Conservation (phyloP, 2,797 vertebrate species). For the Oreochromis mossambicus region DNA sequence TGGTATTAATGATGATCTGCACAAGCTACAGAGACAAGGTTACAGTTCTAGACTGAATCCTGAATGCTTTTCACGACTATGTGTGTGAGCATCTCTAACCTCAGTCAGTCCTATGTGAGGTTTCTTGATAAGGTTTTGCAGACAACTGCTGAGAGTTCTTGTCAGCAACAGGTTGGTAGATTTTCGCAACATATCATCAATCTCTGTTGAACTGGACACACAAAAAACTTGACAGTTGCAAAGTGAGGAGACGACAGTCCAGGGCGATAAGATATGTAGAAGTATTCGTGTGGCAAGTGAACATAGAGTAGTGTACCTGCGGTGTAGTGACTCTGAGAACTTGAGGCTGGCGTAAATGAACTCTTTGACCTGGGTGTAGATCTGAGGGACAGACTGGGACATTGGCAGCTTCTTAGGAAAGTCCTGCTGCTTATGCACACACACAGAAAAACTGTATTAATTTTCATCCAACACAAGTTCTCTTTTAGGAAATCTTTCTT, state of each 20-base stretch:
- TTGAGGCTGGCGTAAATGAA: slow-evolving; percentile 99
- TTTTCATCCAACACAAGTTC: not conserved
- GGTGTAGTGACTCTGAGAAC: slow-evolving; percentile 96
- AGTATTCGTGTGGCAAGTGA: not conserved
- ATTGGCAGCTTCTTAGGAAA: slow-evolving; percentile 98
- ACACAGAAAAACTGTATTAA: not conserved
- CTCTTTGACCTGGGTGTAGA: slow-evolving; percentile 98
- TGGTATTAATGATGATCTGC: slow-evolving; percentile 99
- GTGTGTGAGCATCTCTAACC: slow-evolving; percentile 65
- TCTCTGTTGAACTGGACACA: slow-evolving; percentile 91
- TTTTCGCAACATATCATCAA: slow-evolving; percentile 98
- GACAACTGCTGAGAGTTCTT: slow-evolving; percentile 91
- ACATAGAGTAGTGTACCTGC: slow-evolving; percentile 81
- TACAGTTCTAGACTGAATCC: not conserved
- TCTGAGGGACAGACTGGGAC: slow-evolving; percentile 98
- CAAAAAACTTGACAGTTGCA: not conserved
- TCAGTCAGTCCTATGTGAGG: slow-evolving; percentile 97
- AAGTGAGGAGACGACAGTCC: not conserved
- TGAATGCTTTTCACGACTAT: not conserved
- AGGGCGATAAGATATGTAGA: accelerated
- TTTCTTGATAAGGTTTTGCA: slow-evolving; percentile 97
- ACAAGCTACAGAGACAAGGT: slow-evolving; percentile 81
- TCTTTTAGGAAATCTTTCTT: not conserved
- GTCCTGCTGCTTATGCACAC: slow-evolving; percentile 77
- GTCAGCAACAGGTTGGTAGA: slow-evolving; percentile 96